Conservation (phyloP, 2,888 invertebrate genomes). For the Chesias legatella region DNA sequence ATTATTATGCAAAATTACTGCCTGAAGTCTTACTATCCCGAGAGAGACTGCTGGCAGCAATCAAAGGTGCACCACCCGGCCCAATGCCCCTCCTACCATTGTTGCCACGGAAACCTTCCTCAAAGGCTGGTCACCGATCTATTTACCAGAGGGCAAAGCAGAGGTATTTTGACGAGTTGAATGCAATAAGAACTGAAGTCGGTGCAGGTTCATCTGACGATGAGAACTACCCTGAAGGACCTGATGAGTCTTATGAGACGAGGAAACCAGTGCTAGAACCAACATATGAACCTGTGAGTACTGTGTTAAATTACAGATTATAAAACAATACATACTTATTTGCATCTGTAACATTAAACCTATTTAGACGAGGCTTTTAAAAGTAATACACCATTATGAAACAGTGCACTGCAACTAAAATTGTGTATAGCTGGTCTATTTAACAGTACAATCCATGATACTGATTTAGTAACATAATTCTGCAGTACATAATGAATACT, state of each 20-base stretch:
- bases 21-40: constrained; percentile 88
- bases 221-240: constrained; percentile 88
- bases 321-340: too few species aligned
- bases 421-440: too few species aligned
- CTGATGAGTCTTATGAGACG: constrained; percentile 81
- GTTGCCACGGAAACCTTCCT: constrained; percentile 55
- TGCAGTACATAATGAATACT: too few species aligned
- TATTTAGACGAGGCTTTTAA: too few species aligned
- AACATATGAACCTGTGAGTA: constrained; percentile 16
- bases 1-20: constrained; percentile 81
- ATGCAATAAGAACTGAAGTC: constrained; percentile 83
- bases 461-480: too few species aligned
- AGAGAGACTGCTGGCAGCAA: constrained; percentile 84
- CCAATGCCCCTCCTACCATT: constrained; percentile 65
- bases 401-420: too few species aligned
- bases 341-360: too few species aligned
- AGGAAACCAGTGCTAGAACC: constrained; percentile 54
- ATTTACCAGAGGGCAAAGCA: constrained; percentile 78
- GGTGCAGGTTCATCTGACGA: constrained; percentile 89
- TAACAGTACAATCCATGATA: too few species aligned
- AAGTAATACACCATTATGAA: too few species aligned
- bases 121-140: constrained; percentile 70
- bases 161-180: constrained; percentile 84
- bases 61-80: constrained; percentile 84
- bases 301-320: too few species aligned